Evolutionary conservation across 1,140 invertebrate species (phyloP).

Genomic region (Harpegnathos saltator): DNA sequence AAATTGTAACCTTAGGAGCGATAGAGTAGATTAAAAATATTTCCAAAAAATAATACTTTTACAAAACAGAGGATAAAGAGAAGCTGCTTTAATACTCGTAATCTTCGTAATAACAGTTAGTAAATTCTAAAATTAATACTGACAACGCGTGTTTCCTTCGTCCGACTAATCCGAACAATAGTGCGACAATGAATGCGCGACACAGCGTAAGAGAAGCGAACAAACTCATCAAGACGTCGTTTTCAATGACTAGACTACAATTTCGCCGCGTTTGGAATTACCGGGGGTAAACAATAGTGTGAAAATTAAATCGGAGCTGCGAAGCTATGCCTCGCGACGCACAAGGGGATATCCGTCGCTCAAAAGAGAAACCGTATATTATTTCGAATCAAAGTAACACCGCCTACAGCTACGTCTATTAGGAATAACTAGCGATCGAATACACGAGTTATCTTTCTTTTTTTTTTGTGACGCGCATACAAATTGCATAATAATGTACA

Average conservation of each 20-base stretch:
- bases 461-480: conserved; percentile 54
- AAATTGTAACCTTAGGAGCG: conserved; percentile 26
- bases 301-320: conserved; percentile 8
- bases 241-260: conserved; percentile 49
- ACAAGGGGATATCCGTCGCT: conserved; percentile 33
- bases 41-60: neutral
- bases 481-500: conserved; percentile 80
- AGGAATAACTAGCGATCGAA: conserved; percentile 74
- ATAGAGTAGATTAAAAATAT: conserved; percentile 10
- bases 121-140: conserved; percentile 39
- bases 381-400: conserved; percentile 46
- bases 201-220: too few species aligned
- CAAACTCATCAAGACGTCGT: neutral
- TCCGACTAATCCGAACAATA: conserved; percentile 18
- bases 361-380: conserved; percentile 65
- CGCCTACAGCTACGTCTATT: conserved; percentile 60
- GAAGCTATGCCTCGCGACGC: neutral
- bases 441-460: conserved; percentile 74
- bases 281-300: conserved; percentile 17
- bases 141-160: neutral
- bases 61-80: conserved; percentile 1
- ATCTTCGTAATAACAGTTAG: conserved; percentile 14
- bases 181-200: neutral
- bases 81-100: conserved; percentile 16
- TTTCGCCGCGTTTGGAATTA: conserved; percentile 22